Base-by-base conservation (phyloP, 1,140 invertebrate species). In the Dreissena polymorpha region DNA sequence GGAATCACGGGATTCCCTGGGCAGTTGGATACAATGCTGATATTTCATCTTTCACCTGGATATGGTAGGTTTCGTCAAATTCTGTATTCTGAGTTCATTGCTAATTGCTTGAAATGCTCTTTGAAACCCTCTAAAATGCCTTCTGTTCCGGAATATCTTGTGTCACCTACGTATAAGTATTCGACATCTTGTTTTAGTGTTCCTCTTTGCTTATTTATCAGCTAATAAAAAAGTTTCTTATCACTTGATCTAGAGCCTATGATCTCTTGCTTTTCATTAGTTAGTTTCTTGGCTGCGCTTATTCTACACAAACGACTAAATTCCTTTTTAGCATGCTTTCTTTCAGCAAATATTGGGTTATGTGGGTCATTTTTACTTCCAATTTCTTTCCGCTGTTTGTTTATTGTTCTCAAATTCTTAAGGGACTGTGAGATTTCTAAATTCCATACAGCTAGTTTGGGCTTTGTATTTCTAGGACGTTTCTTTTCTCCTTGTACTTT, bases 151-250 rank as follows among this genome's bases (percentile, higher is more conserved):
- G 64, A 67, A 29, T 67, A 67, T 10, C 7, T 8, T 14, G 23
- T 18, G 0, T 23, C 64, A 12, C 21, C 21, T 23, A 67, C 64
- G 21, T 67, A 27, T 12, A 67, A 23, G 29, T 67, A 7, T n/a
- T 18, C 23, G 5, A 67, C 29, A 2, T 1, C 23, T 5, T 29
- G 14, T 14, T 23, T 14, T 10, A 14, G 5, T 18, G 13, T 0
- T 14, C 21, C 29, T 67, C 64, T 67, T 10, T 67, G 64, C 5
- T 3, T n/a, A n/a, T n/a, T 67, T 10, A 67, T 29, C 29, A 67
- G 64, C 10, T 25, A 10, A 67, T 67, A 67, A 67, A n/a, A n/a
- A 67, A 67, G 64, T 67, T 67, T 67, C 29, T 23, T 23, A 23
- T 67, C 64, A 14, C 64, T 10, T 25, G 64, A 27, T n/a, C 64